Evolutionary conservation across 2,113 vertebrate genomes (phyloP).

Genomic region (Oceanites oceanicus): DNA sequence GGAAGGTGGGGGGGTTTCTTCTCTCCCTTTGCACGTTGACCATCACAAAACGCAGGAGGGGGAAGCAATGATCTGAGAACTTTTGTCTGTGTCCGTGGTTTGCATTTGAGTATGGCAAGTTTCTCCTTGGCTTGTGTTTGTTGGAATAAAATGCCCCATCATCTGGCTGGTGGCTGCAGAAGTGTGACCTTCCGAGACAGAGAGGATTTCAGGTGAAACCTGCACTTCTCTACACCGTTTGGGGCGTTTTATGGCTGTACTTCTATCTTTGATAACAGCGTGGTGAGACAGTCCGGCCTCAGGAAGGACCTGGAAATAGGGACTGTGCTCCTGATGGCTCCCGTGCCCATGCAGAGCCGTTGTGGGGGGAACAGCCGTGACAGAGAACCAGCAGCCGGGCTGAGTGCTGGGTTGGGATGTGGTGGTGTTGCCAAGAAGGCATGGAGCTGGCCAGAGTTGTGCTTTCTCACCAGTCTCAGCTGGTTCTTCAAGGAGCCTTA

Average conservation of each 20-base stretch:
- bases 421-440: not conserved
- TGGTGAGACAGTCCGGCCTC: not conserved
- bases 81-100: not conserved
- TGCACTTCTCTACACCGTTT: not conserved
- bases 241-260: not conserved
- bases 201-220: not conserved
- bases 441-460: not conserved
- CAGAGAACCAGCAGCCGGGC: not conserved
- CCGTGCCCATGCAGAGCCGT: rapidly evolving
- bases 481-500: not conserved
- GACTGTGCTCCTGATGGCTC: not conserved
- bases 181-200: rapidly evolving
- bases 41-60: rapidly evolving
- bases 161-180: not conserved
- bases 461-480: not conserved
- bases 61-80: rapidly evolving
- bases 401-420: rapidly evolving
- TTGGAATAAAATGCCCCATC: not conserved
- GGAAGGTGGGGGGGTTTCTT: not conserved
- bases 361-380: rapidly evolving
- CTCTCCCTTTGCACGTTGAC: not conserved
- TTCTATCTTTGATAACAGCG: not conserved
- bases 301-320: not conserved
- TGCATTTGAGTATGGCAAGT: not conserved
- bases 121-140: not conserved